Conservation (phyloP, 2,797 vertebrate species). For the Macropodus opercularis region DNA sequence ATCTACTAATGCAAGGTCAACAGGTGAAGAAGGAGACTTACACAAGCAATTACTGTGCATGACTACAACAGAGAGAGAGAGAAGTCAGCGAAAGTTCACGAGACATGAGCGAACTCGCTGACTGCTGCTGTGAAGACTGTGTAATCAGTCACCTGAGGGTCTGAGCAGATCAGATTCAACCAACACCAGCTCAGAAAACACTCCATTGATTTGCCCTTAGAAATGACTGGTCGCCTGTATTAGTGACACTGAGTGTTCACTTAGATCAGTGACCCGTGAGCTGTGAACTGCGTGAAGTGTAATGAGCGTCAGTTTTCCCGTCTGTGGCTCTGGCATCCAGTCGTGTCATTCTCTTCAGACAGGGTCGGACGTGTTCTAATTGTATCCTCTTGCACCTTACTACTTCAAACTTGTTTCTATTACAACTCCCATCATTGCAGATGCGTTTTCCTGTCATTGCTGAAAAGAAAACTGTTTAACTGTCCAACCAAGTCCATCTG, state of each 20-base stretch:
- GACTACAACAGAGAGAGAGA: neutral
- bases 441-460: slow-evolving; percentile 9
- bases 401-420: neutral
- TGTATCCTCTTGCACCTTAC: too few relatives aligned
- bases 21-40: slow-evolving; percentile 3
- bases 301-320: slow-evolving; percentile 46
- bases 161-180: slow-evolving; percentile 28
- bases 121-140: neutral
- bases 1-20: slow-evolving; percentile 24
- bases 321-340: slow-evolving; percentile 36
- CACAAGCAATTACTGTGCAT: slow-evolving; percentile 26
- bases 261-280: slow-evolving; percentile 27
- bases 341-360: slow-evolving; percentile 31
- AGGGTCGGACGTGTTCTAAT: slow-evolving; percentile 42
- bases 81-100: slow-evolving; percentile 28
- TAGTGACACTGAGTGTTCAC: slow-evolving; percentile 17
- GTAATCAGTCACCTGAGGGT: slow-evolving; percentile 44
- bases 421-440: slow-evolving; percentile 5
- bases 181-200: slow-evolving; percentile 11
- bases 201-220: slow-evolving; percentile 46
- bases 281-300: slow-evolving; percentile 26
- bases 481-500: neutral
- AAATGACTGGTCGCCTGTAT: slow-evolving; percentile 58
- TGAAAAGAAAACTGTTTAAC: neutral
- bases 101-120: slow-evolving; percentile 4